phyloP scores from a whole-genome alignment of 2,888 invertebrate species.

The Anagyrus pseudococci region DNA sequence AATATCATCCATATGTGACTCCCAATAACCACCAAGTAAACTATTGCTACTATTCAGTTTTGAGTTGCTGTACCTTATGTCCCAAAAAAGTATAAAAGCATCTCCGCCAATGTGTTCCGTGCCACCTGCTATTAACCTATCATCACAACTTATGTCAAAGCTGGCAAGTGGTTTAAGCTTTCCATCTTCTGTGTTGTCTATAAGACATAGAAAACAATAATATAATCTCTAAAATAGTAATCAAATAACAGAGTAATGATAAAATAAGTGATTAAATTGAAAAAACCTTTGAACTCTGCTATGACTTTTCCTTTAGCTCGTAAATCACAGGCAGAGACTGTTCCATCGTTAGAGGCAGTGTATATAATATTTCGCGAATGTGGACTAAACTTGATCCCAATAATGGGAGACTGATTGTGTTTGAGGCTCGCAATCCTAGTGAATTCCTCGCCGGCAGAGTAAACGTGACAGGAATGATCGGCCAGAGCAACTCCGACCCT shows the following conservation, averaged over 20 bases:
- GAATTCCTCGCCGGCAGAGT: constrained; percentile 61
- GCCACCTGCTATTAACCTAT: constrained; percentile 76
- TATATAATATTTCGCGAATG: constrained; percentile 68
- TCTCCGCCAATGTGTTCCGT: constrained; percentile 75
- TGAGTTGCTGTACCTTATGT: constrained; percentile 67
- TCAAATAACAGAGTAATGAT: background rate
- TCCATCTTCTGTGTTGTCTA: constrained; percentile 57
- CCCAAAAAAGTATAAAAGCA: constrained; percentile 83
- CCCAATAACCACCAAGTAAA: constrained; percentile 81
- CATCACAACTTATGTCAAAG: constrained; percentile 78
- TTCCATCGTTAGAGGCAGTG: constrained; percentile 67
- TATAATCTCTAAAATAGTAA: constrained; percentile 49
- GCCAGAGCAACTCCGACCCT: constrained; percentile 65
- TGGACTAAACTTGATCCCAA: constrained; percentile 68
- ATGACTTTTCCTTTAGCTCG: constrained; percentile 63
- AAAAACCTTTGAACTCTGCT: constrained; percentile 61
- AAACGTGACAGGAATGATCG: constrained; percentile 63
- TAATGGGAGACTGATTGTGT: constrained; percentile 63
- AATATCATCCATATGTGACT: constrained; percentile 83
- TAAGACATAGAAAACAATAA: constrained; percentile 44
- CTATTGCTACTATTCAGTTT: constrained; percentile 54
- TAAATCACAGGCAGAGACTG: constrained; percentile 70
- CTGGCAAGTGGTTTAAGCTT: constrained; percentile 69
- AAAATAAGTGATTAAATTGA: constrained; percentile 3
- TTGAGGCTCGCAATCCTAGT: constrained; percentile 58